phyloP scores from a whole-genome alignment of 1,140 invertebrate genomes.

The Plodia interpunctella region DNA sequence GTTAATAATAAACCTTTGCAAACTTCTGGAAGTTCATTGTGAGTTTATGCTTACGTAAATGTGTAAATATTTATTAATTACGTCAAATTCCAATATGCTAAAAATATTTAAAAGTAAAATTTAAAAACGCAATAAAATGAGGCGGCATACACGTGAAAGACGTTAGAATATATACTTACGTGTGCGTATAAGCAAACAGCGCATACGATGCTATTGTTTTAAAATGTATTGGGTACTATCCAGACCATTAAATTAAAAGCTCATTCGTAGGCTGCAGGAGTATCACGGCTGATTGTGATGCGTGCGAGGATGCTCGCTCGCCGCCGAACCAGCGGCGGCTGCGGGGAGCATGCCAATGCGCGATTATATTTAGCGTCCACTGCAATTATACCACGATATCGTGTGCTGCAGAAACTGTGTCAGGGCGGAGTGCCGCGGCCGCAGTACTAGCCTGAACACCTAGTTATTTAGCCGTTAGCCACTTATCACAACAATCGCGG shows the following conservation, averaged over 20 bases:
- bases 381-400: constrained; percentile 43
- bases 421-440: constrained; percentile 26
- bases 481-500: background rate
- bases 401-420: constrained; percentile 57
- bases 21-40: too few relatives aligned
- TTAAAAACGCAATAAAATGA: background rate
- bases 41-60: too few relatives aligned
- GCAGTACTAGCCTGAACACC: constrained; percentile 3
- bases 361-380: constrained; percentile 68
- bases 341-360: constrained; percentile 57
- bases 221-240: constrained; percentile 62
- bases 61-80: too few relatives aligned
- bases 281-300: constrained; percentile 61
- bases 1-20: too few relatives aligned
- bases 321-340: constrained; percentile 43
- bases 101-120: background rate
- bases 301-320: constrained; percentile 40
- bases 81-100: too few relatives aligned
- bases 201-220: constrained; percentile 58
- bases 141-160: background rate
- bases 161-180: background rate
- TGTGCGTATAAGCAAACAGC: constrained; percentile 25
- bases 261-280: constrained; percentile 61
- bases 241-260: constrained; percentile 65
- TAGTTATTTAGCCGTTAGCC: constrained; percentile 4